Percentiles rank a stretch among this genome's conserved stretches.
These are phyloP conservation scores for Erithacus rubecula DNA, from an alignment of 2,797 vertebrate genomes.

Conservation along the genomic window DNA sequence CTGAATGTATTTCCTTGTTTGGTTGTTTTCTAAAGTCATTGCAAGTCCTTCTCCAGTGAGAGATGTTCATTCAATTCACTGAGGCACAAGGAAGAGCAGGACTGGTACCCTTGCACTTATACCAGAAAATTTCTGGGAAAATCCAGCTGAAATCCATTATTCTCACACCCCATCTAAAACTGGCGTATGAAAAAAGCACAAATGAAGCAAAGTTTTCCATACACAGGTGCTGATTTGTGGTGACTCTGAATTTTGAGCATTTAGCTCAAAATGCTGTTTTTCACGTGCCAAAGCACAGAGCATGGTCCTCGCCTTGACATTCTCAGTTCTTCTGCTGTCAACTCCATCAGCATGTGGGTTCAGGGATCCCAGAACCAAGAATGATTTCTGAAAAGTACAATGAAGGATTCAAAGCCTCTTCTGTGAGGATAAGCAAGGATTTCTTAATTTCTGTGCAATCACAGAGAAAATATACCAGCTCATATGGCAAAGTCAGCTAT, in stretches of 20 bases:
- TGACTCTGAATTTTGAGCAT: background rate
- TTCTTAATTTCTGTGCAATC: background rate
- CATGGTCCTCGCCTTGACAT: background rate
- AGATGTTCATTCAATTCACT: slow-evolving; percentile 9
- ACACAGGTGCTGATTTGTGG: background rate
- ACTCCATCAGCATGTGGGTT: background rate
- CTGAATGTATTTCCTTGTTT: slow-evolving; percentile 28
- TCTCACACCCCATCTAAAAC: background rate
- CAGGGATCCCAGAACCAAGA: background rate
- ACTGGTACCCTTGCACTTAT: background rate
- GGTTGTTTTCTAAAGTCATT: slow-evolving; percentile 1
- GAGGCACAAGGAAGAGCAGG: background rate
- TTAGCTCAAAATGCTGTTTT: background rate
- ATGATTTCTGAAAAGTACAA: background rate
- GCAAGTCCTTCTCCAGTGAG: background rate
- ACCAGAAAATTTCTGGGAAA: background rate
- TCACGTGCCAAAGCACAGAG: background rate
- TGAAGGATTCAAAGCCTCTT: background rate
- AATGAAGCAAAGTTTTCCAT: background rate
- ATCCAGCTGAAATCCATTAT: background rate
- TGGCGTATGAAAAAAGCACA: background rate
- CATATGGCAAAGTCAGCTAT: background rate
- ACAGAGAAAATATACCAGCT: background rate
- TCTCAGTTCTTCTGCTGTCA: background rate
- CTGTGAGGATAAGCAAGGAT: background rate